These are phyloP conservation scores for Heterohyrax brucei DNA, from an alignment of 2,797 vertebrate genomes.

Conservation along the genomic window DNA sequence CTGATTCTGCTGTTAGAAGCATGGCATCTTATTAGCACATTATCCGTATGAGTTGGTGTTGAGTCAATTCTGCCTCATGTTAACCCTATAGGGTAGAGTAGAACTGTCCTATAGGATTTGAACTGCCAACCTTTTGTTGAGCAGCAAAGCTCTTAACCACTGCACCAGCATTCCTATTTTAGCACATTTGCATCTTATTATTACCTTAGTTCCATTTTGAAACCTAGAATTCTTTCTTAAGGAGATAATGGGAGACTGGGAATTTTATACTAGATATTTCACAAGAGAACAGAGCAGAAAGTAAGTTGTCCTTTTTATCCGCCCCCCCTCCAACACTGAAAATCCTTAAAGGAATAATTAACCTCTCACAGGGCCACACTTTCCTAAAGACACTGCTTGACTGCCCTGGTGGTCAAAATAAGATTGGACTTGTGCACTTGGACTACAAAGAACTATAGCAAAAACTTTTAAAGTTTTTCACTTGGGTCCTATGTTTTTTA, in stretches of 20 bases:
- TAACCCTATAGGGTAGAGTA: too few species aligned
- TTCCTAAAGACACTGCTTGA: not conserved
- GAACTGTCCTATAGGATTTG: too few species aligned
- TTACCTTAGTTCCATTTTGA: conserved; percentile 19
- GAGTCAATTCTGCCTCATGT: too few species aligned
- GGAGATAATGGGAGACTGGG: not conserved
- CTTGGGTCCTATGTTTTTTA: conserved; percentile 17
- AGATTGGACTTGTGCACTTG: conserved; percentile 57
- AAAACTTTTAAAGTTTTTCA: conserved; percentile 1
- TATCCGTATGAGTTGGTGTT: too few species aligned
- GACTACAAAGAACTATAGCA: not conserved
- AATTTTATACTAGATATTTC: conserved; percentile 30
- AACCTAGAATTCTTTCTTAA: not conserved
- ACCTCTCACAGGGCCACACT: not conserved
- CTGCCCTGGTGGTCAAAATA: conserved; percentile 6
- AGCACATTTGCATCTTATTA: not conserved
- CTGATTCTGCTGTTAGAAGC: not conserved
- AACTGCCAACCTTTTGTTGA: too few species aligned
- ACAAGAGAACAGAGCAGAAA: not conserved
- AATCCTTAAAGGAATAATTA: conserved; percentile 40
- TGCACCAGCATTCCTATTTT: too few species aligned
- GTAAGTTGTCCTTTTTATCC: not conserved
- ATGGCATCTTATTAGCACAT: not conserved
- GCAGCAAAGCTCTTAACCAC: too few species aligned
- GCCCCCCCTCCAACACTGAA: not conserved